Evolutionary conservation across 2,113 vertebrate genomes (phyloP).

Genomic region (Caloenas nicobarica): DNA sequence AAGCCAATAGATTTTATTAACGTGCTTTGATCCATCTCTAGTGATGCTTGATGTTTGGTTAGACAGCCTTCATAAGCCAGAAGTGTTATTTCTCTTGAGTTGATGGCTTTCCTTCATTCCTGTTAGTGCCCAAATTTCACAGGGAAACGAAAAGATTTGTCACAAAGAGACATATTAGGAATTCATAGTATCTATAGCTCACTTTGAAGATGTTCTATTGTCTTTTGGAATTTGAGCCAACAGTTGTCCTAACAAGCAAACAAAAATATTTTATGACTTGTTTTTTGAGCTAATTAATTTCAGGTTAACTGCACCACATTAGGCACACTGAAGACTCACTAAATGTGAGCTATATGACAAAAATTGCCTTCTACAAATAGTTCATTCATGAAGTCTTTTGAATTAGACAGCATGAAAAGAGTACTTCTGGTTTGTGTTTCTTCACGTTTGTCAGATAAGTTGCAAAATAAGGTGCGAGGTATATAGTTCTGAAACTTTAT

Average conservation of each 20-base stretch:
- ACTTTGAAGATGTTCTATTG: background rate
- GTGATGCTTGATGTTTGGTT: background rate
- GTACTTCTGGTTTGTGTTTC: background rate
- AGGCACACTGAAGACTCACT: background rate
- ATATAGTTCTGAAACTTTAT: background rate
- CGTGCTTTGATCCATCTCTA: background rate
- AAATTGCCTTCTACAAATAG: background rate
- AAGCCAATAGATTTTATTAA: constrained; percentile 25
- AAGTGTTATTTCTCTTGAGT: background rate
- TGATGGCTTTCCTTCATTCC: background rate
- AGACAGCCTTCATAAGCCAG: constrained; percentile 14
- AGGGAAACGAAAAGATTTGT: background rate
- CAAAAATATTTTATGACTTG: background rate
- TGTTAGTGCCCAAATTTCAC: background rate
- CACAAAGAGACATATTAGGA: background rate
- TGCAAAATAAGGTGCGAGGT: background rate
- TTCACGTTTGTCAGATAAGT: background rate
- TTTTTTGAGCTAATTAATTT: background rate
- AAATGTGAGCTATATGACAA: background rate
- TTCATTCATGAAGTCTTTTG: background rate
- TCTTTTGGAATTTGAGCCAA: background rate
- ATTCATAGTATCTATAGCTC: background rate
- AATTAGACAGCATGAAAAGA: background rate
- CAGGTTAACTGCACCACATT: background rate
- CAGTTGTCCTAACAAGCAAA: background rate